Percentiles rank a stretch among this genome's conserved stretches.
These are phyloP conservation scores for Orientallactaga bullata DNA, from an alignment of 2,113 vertebrate species.

Conservation along the genomic window DNA sequence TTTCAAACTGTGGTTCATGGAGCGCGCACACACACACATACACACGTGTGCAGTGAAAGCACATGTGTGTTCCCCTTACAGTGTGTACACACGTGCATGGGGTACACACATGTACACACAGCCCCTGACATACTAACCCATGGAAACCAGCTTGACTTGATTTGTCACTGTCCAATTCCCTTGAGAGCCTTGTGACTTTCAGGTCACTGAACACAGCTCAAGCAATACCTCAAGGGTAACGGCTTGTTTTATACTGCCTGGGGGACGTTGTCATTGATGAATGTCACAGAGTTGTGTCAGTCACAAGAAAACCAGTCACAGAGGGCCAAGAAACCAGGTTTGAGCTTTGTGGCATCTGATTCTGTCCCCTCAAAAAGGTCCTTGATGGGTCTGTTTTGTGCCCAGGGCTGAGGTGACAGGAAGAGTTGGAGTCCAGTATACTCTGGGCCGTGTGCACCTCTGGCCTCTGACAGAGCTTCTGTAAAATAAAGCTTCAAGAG, in stretches of 20 bases:
- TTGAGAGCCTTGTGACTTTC: background rate
- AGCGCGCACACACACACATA: background rate
- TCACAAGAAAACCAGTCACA: accelerated
- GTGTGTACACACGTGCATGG: background rate
- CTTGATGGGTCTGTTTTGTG: background rate
- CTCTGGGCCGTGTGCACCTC: too few relatives aligned
- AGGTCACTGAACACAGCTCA: constrained; percentile 12
- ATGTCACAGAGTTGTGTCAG: accelerated
- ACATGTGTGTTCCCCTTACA: background rate
- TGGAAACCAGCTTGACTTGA: background rate
- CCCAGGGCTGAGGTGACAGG: accelerated
- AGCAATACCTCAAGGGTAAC: accelerated
- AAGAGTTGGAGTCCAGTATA: accelerated
- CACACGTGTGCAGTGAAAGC: background rate
- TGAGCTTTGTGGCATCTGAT: accelerated
- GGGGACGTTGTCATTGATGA: accelerated
- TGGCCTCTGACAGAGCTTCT: background rate
- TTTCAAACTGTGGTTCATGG: background rate
- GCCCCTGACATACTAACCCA: accelerated
- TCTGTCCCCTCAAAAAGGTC: accelerated
- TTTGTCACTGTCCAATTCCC: background rate
- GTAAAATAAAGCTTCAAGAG: background rate
- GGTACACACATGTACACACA: background rate
- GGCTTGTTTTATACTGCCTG: background rate
- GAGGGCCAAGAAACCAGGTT: accelerated